These are phyloP conservation scores for Alviniconcha strummeri DNA, from an alignment of 2,888 invertebrate genomes.

Conservation along the genomic window DNA sequence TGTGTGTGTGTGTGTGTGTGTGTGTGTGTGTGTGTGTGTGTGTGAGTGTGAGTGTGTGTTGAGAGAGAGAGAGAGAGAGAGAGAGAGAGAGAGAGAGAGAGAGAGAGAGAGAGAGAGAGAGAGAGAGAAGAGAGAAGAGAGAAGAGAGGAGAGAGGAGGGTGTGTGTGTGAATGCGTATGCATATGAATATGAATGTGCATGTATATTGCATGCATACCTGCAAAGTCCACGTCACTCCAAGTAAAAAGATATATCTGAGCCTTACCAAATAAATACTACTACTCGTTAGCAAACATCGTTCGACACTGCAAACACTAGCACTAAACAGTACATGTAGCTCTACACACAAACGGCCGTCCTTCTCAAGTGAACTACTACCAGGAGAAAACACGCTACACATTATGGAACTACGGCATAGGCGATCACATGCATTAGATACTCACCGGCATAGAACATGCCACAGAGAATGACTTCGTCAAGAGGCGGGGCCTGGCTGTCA, in stretches of 20 bases:
- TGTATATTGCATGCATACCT: too few relatives aligned
- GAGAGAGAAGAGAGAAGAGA: constrained; percentile 16
- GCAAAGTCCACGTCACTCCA: too few relatives aligned
- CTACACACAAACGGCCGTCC: too few relatives aligned
- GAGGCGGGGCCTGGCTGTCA: constrained; percentile 20
- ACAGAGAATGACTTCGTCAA: constrained; percentile 3
- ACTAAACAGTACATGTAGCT: too few relatives aligned
- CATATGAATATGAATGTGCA: not conserved
- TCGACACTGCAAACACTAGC: not conserved
- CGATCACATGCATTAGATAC: not conserved
- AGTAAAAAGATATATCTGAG: not conserved
- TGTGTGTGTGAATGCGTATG: not conserved
- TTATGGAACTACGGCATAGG: too few relatives aligned
- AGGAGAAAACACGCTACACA: too few relatives aligned
- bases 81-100: constrained; percentile 11
- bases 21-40: too few relatives aligned
- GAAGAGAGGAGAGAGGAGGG: not conserved
- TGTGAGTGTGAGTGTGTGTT: too few relatives aligned
- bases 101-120: constrained; percentile 22
- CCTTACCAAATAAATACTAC: not conserved
- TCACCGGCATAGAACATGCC: constrained; percentile 34
- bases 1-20: too few relatives aligned
- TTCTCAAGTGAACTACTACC: too few relatives aligned
- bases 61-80: constrained; percentile 14
- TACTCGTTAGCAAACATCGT: not conserved